phyloP scores from a whole-genome alignment of 2,113 vertebrate species.

The Megaleporinus macrocephalus region DNA sequence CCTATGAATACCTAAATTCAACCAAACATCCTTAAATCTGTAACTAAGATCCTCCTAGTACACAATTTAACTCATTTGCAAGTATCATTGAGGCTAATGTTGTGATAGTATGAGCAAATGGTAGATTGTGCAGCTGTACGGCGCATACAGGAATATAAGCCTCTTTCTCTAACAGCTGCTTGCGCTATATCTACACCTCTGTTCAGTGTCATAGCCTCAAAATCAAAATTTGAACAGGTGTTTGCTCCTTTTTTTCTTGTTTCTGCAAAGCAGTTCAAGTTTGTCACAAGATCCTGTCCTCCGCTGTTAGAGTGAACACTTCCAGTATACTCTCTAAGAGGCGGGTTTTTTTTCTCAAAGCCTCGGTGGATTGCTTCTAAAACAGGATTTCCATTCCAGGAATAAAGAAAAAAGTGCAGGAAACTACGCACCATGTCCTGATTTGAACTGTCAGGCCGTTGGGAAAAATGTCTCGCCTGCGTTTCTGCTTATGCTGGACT shows the following conservation, averaged over 20 bases:
- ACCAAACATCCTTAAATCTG: too few relatives aligned
- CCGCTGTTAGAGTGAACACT: neutral
- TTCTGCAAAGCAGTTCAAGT: neutral
- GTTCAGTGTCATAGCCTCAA: neutral
- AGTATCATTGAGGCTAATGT: too few relatives aligned
- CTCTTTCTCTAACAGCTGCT: neutral
- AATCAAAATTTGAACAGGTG: neutral
- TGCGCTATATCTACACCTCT: neutral
- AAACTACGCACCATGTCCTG: constrained; percentile 16
- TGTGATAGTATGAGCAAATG: too few relatives aligned
- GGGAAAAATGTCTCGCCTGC: too few relatives aligned
- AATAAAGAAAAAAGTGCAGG: neutral
- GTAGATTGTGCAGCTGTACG: too few relatives aligned
- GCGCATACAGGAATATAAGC: too few relatives aligned
- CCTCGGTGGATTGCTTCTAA: neutral
- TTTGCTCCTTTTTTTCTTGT: neutral
- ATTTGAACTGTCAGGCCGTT: constrained; percentile 22
- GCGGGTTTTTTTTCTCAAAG: neutral
- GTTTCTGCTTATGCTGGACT: too few relatives aligned
- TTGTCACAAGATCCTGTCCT: neutral
- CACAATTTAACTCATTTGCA: too few relatives aligned
- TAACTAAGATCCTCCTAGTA: too few relatives aligned
- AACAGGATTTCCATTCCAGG: neutral
- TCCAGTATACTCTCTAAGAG: neutral
- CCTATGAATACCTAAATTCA: too few relatives aligned